Evolutionary conservation across 92 coral and sea anemone genomes (phyloP), one percentile per base, ranked within the genome.

Genomic region (Heteractis magnifica): DNA sequence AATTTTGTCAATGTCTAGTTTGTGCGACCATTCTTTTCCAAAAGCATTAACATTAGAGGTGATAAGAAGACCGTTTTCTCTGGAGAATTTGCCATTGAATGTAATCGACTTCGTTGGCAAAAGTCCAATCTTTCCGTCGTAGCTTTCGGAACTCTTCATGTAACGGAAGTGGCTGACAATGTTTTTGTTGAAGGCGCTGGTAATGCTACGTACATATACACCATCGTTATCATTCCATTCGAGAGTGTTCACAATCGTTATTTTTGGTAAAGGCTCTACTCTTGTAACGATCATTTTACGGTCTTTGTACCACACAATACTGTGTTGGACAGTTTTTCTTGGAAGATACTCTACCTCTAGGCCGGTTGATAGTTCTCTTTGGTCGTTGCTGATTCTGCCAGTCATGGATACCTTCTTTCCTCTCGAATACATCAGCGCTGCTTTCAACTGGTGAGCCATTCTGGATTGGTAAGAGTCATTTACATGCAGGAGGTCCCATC

Each of bases 311-410:
- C 98, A 93, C 10, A 58, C 82, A 19, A 93, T 60, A 51, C 91
- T 87, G 82, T 97, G 94, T 41, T 77, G 75, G 80, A 97, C 75
- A 26, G 90, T 85, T 75, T 92, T 94, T 10, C 91, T 91, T 51
- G 99, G 99, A 16, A 89, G 94, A 65, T 94, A 92, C 71, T 97
- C 98, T 49, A 94, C 90, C 51, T 82, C 84, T 0, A 90, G 64
- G 70, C 16, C 52, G 75, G 81, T 91, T 26, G 89, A 84, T 55
- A 90, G 82, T 64, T 86, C 80, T 65, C 83, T 48, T 10, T 86
- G 65, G 73, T 85, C 87, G 81, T 94, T 94, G 77, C 75, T 86
- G 58, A 87, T 79, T 70, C 76, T 86, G 76, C 87, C 65, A 3
- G 87, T 92, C 13, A 93, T 68, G 1, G 99, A 92, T 6, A 97